Percentiles rank a stretch among this genome's conserved stretches.
phyloP scores from a whole-genome alignment of 1,140 invertebrate genomes.

The Temnothorax curvispinosus region DNA sequence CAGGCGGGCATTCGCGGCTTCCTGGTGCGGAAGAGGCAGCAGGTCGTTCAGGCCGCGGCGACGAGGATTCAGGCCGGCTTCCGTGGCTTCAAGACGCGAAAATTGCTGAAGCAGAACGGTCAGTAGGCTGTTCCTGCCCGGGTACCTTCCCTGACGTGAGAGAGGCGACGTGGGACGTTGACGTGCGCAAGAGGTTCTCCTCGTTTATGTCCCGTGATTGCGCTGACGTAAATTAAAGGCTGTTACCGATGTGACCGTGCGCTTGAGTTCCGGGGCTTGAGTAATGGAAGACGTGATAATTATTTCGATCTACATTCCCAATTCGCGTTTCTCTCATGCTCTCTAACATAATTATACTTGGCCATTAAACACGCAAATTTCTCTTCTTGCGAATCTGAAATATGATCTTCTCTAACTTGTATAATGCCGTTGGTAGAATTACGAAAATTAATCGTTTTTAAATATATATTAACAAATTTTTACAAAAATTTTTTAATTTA shows the following conservation, averaged over 20 bases:
- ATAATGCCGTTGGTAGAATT: not conserved
- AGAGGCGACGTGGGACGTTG: not conserved
- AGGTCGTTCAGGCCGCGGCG: slow-evolving; percentile 86
- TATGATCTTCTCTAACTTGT: slow-evolving; percentile 4
- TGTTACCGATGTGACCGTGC: not conserved
- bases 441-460: not conserved
- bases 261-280: not conserved
- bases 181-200: slow-evolving; percentile 28
- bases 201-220: slow-evolving; percentile 24
- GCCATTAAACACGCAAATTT: not conserved
- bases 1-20: slow-evolving; percentile 91
- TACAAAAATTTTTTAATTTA: not conserved
- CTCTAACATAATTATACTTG: not conserved
- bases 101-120: slow-evolving; percentile 80
- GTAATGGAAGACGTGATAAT: not conserved
- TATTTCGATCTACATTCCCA: not conserved
- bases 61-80: slow-evolving; percentile 88
- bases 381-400: not conserved
- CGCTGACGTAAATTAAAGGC: slow-evolving; percentile 33
- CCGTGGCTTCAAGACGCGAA: slow-evolving; percentile 87
- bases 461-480: not conserved
- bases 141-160: not conserved
- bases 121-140: slow-evolving; percentile 66
- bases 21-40: slow-evolving; percentile 88
- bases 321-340: not conserved